These are phyloP conservation scores for Imbricaverruca yamaguchii DNA, from an alignment of 2,888 invertebrate genomes.

Conservation along the genomic window DNA sequence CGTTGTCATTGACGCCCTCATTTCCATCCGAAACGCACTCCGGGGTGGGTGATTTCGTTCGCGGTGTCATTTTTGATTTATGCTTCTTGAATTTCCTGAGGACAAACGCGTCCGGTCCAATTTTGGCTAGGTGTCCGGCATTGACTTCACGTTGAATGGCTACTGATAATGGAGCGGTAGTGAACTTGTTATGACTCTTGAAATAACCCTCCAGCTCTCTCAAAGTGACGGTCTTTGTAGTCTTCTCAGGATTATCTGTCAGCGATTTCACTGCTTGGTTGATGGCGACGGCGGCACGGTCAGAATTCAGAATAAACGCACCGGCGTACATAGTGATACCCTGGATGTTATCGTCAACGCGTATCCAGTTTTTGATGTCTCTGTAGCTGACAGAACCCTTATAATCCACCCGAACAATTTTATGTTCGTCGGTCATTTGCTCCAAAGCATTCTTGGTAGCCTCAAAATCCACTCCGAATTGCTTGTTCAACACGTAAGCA, in stretches of 20 bases:
- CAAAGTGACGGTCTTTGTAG: constrained; percentile 63
- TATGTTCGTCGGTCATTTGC: constrained; percentile 63
- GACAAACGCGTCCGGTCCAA: not conserved
- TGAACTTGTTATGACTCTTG: constrained; percentile 54
- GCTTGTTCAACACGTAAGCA: constrained; percentile 68
- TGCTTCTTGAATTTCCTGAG: not conserved
- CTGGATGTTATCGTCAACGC: not conserved
- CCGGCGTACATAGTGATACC: constrained; percentile 48
- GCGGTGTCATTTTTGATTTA: not conserved
- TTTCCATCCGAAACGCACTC: not conserved
- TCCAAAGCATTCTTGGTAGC: constrained; percentile 65
- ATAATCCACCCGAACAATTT: constrained; percentile 73
- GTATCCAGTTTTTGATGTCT: constrained; percentile 42
- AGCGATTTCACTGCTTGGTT: constrained; percentile 53
- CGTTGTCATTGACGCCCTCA: constrained; percentile 37
- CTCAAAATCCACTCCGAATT: constrained; percentile 59
- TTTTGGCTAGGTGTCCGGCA: constrained; percentile 55
- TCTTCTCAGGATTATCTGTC: constrained; percentile 54
- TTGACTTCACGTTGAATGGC: constrained; percentile 62
- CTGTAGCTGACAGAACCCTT: constrained; percentile 79
- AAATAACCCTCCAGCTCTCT: constrained; percentile 58
- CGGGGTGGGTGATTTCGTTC: not conserved
- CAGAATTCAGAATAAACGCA: constrained; percentile 46
- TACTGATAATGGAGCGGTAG: constrained; percentile 48
- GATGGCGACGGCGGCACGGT: constrained; percentile 51